Evolutionary conservation across 2,113 vertebrate genomes (phyloP), one percentile per base, ranked within the genome.

Genomic region (Philantomba maxwellii): DNA sequence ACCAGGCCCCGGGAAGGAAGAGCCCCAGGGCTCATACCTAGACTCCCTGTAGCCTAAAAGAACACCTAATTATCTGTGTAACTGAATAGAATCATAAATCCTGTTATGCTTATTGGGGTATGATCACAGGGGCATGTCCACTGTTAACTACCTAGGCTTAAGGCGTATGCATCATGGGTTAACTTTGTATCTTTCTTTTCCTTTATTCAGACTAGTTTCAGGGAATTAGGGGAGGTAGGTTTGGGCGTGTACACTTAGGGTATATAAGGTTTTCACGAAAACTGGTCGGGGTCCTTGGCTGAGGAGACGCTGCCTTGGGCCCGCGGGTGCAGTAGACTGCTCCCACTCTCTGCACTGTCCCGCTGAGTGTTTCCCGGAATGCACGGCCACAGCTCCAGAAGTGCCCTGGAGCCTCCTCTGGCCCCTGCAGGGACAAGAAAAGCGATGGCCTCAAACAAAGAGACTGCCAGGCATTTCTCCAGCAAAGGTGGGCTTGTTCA

Each of bases 1-100:
- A 70, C n/a, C 64, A 23, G 64, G 64, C n/a, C 19, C n/a, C 5
- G 0, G 0, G n/a, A 36, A 70, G 64, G 64, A 70, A 70, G n/a
- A 11, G n/a, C 64, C n/a, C 19, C 64, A 36, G n/a, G 39, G 39
- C 39, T 43, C 39, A 5, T 4, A 43, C 39, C 39, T 43, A 43
- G 39, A 43, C 39, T 43, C 39, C 39, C 39, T 43, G 39, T 43
- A 43, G 39, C 39, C 39, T 43, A 43, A 43, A 43, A 43, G 39
- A 43, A 43, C 39, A 43, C 39, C 39, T 43, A 43, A 43, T 43
- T 43, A 43, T 43, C 39, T 43, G 39, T 43, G 39, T 43, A 43
- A 43, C 39, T 39, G 4, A 43, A 43, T 43, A 43, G 39, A 43
- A 43, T 43, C 39, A 4, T 43, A 43, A 43, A 43, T 43, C 39